Evolutionary conservation across 2,113 vertebrate genomes (phyloP).

Genomic region (Dendropsophus ebraccatus): DNA sequence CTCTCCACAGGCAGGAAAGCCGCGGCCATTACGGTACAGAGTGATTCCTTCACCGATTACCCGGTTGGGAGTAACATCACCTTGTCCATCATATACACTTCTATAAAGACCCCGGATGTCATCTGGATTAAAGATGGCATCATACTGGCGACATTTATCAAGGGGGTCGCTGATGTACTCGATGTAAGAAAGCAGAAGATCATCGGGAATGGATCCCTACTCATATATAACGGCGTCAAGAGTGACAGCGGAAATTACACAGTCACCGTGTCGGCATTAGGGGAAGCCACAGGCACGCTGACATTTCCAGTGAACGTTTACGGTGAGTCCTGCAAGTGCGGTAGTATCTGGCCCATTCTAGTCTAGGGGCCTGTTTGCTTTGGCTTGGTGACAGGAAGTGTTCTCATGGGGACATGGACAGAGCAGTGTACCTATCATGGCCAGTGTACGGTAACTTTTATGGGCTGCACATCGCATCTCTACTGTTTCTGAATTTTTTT

Average conservation of each 20-base stretch:
- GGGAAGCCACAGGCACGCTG: not conserved
- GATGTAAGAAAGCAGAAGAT: not conserved
- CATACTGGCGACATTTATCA: not conserved
- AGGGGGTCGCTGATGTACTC: rapidly evolving
- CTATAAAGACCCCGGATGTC: not conserved
- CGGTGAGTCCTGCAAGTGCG: too few species aligned
- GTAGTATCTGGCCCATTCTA: too few species aligned
- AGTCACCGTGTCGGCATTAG: not conserved
- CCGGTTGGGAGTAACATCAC: not conserved
- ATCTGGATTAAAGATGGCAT: not conserved
- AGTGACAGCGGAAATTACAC: not conserved
- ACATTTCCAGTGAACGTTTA: slow-evolving; percentile 9
- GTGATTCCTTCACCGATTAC: not conserved
- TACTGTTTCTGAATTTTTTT: too few species aligned
- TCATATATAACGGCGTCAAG: not conserved
- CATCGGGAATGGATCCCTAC: not conserved
- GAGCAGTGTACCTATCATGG: too few species aligned
- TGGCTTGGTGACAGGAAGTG: too few species aligned
- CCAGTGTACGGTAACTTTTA: too few species aligned
- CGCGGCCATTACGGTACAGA: not conserved
- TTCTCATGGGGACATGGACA: too few species aligned
- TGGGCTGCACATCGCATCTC: too few species aligned
- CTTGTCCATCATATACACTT: not conserved
- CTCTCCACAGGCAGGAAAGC: not conserved
- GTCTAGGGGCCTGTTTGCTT: too few species aligned